A percentile compares a stretch with the other conserved stretches of the same genome.
Conservation (phyloP, 2,797 vertebrate species). For the Crax fasciolata region DNA sequence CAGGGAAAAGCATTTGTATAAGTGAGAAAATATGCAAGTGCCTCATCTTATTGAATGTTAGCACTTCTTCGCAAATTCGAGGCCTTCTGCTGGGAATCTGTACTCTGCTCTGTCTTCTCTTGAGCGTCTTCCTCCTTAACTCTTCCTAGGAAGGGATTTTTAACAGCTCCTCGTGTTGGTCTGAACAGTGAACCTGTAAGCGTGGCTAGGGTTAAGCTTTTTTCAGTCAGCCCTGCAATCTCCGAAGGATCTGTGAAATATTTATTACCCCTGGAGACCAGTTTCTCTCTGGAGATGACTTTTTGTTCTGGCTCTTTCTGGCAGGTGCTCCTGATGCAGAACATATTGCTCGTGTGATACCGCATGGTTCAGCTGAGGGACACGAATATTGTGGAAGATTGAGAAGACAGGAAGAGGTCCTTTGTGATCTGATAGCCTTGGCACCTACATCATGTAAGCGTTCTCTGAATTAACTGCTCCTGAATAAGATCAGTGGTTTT, state of each 20-base stretch:
- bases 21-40: neutral
- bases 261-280: neutral
- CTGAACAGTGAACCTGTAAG: neutral
- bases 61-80: neutral
- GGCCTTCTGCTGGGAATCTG: neutral
- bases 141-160: neutral
- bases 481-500: neutral
- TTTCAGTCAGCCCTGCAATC: neutral
- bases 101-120: neutral
- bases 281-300: neutral
- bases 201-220: neutral
- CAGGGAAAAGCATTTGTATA: neutral
- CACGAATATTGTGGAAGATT: neutral
- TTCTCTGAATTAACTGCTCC: neutral
- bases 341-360: neutral
- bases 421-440: neutral
- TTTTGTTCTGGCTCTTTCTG: neutral
- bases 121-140: neutral
- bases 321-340: neutral
- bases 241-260: neutral
- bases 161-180: neutral
- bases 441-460: neutral
- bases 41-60: neutral
- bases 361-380: neutral
- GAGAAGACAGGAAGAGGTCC: neutral